Percentiles rank a stretch among this genome's conserved stretches.
Evolutionary conservation across 1,140 invertebrate species (phyloP).

Genomic region (Thrips palmi): DNA sequence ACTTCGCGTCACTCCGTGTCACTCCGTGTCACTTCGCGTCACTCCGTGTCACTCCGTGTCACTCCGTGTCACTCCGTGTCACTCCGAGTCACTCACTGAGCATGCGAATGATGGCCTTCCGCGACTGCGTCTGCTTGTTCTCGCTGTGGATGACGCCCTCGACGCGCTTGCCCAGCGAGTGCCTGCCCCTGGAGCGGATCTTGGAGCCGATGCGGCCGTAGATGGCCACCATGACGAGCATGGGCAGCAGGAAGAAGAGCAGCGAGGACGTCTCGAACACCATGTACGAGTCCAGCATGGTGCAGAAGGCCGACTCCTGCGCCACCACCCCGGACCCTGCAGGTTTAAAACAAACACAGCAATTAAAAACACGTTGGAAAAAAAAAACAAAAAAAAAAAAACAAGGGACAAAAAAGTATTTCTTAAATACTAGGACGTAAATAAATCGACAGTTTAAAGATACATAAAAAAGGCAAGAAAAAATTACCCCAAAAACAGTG

Average conservation of each 20-base stretch:
- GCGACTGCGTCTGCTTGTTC: slow-evolving; percentile 40
- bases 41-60: too few relatives aligned
- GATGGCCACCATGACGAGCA: slow-evolving; percentile 53
- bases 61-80: too few relatives aligned
- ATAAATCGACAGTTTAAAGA: too few relatives aligned
- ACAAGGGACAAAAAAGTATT: background rate
- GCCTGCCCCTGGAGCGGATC: slow-evolving; percentile 31
- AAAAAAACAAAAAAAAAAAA: background rate
- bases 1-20: too few relatives aligned
- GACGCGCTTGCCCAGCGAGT: slow-evolving; percentile 28
- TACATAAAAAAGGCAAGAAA: too few relatives aligned
- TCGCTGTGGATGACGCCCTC: slow-evolving; percentile 45
- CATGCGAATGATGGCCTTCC: slow-evolving; percentile 62
- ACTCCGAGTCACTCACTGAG: slow-evolving; percentile 47
- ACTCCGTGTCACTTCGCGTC: too few relatives aligned
- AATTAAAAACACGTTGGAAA: background rate
- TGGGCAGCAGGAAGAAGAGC: slow-evolving; percentile 68
- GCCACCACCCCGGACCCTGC: slow-evolving; percentile 77
- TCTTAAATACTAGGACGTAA: too few relatives aligned
- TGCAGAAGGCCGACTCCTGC: slow-evolving; percentile 55
- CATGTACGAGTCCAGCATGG: slow-evolving; percentile 39
- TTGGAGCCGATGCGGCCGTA: slow-evolving; percentile 58
- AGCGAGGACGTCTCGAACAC: slow-evolving; percentile 63
- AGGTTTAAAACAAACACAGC: slow-evolving; percentile 9
- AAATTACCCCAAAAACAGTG: too few relatives aligned